A percentile compares a stretch with the other conserved stretches of the same genome.
Evolutionary conservation across 2,113 vertebrate species (phyloP).

Genomic region (Rhipidura dahli): DNA sequence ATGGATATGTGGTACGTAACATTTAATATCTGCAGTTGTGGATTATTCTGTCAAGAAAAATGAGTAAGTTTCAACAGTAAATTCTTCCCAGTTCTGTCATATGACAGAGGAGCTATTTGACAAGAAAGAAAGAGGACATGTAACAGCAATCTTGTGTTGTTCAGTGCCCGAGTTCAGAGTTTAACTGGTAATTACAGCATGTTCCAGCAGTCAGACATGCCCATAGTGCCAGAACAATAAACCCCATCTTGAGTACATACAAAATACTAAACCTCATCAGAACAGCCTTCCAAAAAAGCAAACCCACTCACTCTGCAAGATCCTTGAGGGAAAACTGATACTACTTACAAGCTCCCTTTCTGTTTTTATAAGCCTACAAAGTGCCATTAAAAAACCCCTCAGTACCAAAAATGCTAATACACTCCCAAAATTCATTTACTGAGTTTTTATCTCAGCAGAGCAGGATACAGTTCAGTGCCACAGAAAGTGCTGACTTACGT

Average conservation of each 20-base stretch:
- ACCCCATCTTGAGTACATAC: background rate
- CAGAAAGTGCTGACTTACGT: background rate
- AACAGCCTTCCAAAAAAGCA: background rate
- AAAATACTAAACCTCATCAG: background rate
- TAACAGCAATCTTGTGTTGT: background rate
- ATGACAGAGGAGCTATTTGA: background rate
- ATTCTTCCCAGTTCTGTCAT: background rate
- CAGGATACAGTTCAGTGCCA: background rate
- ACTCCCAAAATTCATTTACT: accelerated
- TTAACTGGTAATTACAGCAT: background rate
- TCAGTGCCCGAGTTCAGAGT: background rate
- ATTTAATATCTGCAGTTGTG: background rate
- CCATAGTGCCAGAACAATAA: background rate
- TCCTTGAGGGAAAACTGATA: background rate
- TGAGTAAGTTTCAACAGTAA: background rate
- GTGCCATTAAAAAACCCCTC: background rate
- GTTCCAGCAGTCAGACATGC: background rate
- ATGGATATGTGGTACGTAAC: background rate
- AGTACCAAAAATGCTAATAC: background rate
- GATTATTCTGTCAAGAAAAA: background rate
- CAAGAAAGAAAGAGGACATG: background rate
- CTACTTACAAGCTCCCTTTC: background rate
- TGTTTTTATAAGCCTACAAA: background rate
- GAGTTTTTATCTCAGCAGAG: background rate
- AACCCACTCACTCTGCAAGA: background rate